phyloP scores from a whole-genome alignment of 2,113 vertebrate species.

The Podarcis muralis region DNA sequence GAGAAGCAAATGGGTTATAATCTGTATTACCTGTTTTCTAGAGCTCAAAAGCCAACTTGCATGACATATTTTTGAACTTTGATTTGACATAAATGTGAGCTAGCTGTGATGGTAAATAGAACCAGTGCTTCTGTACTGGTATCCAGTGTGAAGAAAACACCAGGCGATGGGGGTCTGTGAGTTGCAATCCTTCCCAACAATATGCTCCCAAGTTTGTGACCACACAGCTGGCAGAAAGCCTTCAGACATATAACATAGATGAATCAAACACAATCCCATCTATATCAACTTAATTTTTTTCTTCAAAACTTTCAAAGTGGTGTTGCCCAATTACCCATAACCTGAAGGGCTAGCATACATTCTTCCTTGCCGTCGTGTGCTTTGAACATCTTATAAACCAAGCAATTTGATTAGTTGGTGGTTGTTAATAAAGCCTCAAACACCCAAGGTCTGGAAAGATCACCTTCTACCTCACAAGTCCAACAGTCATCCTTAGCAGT shows the following conservation, averaged over 20 bases:
- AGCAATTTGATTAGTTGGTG: too few relatives aligned
- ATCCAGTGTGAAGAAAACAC: neutral
- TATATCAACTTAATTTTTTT: too few relatives aligned
- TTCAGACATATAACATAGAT: neutral
- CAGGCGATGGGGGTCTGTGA: neutral
- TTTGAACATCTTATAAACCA: too few relatives aligned
- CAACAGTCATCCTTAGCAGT: too few relatives aligned
- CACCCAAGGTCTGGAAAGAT: too few relatives aligned
- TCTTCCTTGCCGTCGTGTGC: too few relatives aligned
- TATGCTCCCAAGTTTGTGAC: neutral
- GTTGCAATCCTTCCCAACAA: neutral
- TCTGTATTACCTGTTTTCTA: neutral
- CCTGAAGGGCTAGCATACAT: too few relatives aligned
- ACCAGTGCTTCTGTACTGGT: neutral
- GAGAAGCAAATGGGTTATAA: neutral
- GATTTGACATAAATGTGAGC: neutral
- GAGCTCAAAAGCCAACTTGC: neutral
- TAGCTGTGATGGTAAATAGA: neutral
- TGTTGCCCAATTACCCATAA: too few relatives aligned
- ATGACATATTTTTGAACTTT: neutral
- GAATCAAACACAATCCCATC: neutral
- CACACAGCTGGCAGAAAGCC: neutral
- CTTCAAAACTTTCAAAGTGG: too few relatives aligned
- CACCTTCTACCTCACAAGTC: too few relatives aligned
- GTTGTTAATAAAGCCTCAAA: too few relatives aligned